Percentiles rank a stretch among this genome's conserved stretches.
Conservation (phyloP, 2,113 vertebrate genomes). For the Formicarius rufipectus region DNA sequence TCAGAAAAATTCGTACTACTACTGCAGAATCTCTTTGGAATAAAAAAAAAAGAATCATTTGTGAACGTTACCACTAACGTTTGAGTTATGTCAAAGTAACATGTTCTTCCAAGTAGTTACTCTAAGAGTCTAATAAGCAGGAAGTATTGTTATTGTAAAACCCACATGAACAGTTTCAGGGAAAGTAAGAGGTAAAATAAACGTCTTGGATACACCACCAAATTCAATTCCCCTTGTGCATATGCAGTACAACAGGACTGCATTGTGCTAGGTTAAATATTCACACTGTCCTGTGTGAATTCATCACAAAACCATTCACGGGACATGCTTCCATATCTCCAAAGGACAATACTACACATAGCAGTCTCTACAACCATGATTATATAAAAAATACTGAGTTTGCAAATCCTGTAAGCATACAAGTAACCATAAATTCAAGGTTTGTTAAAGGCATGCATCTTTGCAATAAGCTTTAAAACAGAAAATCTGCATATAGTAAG, state of each 20-base stretch:
- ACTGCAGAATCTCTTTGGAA: not conserved
- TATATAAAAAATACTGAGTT: not conserved
- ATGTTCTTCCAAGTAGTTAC: not conserved
- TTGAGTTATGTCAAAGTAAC: not conserved
- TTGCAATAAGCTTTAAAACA: not conserved
- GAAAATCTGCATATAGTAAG: not conserved
- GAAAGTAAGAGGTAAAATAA: not conserved
- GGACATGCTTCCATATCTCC: not conserved
- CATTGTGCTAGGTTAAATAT: not conserved
- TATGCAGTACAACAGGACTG: accelerated
- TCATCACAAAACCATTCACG: too few relatives aligned
- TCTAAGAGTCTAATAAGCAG: not conserved
- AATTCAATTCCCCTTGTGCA: not conserved
- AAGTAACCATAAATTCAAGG: not conserved
- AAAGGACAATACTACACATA: not conserved
- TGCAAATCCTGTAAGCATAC: not conserved
- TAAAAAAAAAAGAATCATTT: not conserved
- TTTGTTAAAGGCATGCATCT: not conserved
- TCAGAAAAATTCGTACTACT: not conserved
- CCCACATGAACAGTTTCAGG: not conserved
- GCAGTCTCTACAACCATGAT: not conserved
- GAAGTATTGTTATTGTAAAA: not conserved
- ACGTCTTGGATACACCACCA: not conserved
- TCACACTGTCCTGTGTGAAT: not conserved
- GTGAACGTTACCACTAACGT: not conserved